A percentile compares a stretch with the other conserved stretches of the same genome.
These are phyloP conservation scores for Sebastes cheni DNA, from an alignment of 2,797 vertebrate genomes.

Conservation along the genomic window DNA sequence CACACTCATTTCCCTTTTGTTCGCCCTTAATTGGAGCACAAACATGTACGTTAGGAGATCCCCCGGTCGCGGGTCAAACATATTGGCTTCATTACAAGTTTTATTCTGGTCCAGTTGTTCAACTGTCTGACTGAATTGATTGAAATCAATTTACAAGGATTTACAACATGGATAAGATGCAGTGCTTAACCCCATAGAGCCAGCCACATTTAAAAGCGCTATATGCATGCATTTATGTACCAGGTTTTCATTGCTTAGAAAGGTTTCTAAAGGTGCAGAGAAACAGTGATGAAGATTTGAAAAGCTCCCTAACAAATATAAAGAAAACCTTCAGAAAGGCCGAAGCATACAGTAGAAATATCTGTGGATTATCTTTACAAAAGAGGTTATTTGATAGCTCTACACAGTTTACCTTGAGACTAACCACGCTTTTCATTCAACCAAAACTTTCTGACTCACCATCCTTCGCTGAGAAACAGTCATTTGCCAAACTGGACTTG, in stretches of 20 bases:
- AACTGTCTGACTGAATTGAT: background rate
- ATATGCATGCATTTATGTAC: background rate
- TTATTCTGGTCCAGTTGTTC: background rate
- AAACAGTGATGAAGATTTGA: background rate
- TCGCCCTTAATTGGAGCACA: conserved; percentile 59
- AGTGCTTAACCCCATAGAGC: background rate
- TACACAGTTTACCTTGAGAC: background rate
- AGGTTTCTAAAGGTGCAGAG: background rate
- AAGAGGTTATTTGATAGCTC: background rate
- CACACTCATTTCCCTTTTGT: conserved; percentile 56
- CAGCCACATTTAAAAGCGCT: background rate
- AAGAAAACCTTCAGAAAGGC: background rate
- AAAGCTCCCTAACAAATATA: background rate
- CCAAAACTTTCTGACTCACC: background rate
- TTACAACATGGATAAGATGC: background rate
- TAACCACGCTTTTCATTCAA: background rate
- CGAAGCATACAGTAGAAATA: background rate
- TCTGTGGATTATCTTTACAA: background rate
- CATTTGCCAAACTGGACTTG: background rate
- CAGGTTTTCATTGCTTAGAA: background rate
- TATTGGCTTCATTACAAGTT: conserved; percentile 26
- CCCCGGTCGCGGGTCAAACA: background rate
- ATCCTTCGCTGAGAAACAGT: background rate
- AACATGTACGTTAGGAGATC: conserved; percentile 19
- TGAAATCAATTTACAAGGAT: background rate